Evolutionary conservation across 2,888 invertebrate genomes (phyloP), one percentile per base, ranked within the genome.

Genomic region (Drosophila subsilvestris): DNA sequence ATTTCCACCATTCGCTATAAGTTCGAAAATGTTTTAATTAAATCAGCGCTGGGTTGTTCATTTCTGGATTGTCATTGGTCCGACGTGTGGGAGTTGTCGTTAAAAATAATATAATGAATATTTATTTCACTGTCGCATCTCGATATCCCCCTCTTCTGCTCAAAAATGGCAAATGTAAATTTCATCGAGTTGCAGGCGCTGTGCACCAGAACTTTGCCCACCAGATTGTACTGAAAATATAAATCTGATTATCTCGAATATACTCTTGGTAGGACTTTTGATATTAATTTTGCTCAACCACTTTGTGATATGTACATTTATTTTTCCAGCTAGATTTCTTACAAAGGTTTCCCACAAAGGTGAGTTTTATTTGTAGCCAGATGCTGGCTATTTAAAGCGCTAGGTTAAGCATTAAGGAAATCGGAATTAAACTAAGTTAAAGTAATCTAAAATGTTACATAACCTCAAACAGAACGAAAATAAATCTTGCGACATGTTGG

Each of bases 11-110:
- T 76, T 74, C 65, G 72, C 69, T 68, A 72, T 70, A 77, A 76
- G 70, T 74, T 87, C 68, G 73, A 73, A 86, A 86, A 90, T 86
- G 81, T 90, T 87, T 91, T 90, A 90, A 91, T 91, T 91, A 86
- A 87, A 88, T 81, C 74, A 59, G 3, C 42, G 42, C n/a, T 27
- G 27, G 27, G 44, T 2, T 37, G 48, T 49, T 55, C 47, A 37
- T 47, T 59, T 50, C 45, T 59, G 55, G 17, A 58, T 65, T 57
- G 44, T 43, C 53, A 43, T 14, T 42, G 17, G 6, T 12, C 20
- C 12, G 14, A 0, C 27, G 57, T 45, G 71, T 74, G 57, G 71
- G 71, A 66, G 74, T 74, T 74, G 49, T 25, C 53, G 32, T 59
- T 54, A 44, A 54, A 63, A 53, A 71, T 71, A 60, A 53, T 58